Percentiles rank a stretch among this genome's conserved stretches.
Evolutionary conservation across 2,113 vertebrate species (phyloP).

Genomic region (Eudyptes chrysolophus): DNA sequence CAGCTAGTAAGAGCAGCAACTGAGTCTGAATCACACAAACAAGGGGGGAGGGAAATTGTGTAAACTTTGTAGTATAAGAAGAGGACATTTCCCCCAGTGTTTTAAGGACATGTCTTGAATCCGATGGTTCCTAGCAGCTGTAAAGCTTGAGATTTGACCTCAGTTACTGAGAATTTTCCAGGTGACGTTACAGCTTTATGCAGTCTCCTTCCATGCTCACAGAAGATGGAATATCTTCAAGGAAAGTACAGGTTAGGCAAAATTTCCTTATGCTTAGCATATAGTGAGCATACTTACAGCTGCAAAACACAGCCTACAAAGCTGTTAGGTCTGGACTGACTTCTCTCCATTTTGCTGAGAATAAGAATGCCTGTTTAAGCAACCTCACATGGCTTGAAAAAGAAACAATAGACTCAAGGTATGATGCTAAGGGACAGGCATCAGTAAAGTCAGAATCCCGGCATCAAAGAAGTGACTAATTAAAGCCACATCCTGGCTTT

Average conservation of each 20-base stretch:
- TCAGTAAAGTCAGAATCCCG: background rate
- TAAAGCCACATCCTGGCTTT: background rate
- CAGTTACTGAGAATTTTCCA: background rate
- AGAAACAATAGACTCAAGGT: background rate
- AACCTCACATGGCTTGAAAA: background rate
- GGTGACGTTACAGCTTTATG: background rate
- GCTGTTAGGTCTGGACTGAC: background rate
- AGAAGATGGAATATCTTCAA: background rate
- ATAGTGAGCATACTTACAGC: background rate
- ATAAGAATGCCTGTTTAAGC: background rate
- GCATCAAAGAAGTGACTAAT: background rate
- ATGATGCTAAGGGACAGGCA: background rate
- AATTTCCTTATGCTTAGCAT: background rate
- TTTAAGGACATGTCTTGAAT: background rate
- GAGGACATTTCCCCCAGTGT: background rate
- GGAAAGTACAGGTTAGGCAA: background rate
- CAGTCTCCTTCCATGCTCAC: background rate
- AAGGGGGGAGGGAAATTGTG: background rate
- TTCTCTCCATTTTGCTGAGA: background rate
- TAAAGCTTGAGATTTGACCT: background rate
- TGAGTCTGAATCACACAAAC: conserved; percentile 29
- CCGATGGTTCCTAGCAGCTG: background rate
- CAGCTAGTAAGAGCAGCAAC: background rate
- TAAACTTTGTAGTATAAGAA: conserved; percentile 16
- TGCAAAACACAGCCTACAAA: background rate